A percentile compares a stretch with the other conserved stretches of the same genome.
Conservation (phyloP, 1,140 invertebrate genomes). For the Zaprionus kolodkinae region DNA sequence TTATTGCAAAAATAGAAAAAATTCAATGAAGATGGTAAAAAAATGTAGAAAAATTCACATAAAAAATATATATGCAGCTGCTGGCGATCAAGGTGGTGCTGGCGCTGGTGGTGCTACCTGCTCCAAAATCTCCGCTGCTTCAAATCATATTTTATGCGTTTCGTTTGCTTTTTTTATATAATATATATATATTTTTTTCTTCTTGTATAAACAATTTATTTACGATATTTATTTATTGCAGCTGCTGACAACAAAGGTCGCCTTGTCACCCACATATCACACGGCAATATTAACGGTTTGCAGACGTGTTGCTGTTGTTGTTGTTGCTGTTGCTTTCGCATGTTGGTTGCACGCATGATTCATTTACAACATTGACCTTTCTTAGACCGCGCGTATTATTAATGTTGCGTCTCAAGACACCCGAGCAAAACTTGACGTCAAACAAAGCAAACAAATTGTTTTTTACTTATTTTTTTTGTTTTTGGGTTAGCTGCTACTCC, state of each 20-base stretch:
- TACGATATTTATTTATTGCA: constrained; percentile 53
- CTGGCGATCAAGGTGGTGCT: constrained; percentile 17
- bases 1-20: constrained; percentile 47
- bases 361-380: constrained; percentile 44
- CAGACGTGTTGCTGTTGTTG: constrained; percentile 15
- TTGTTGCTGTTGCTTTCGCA: constrained; percentile 1
- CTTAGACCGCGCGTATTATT: constrained; percentile 25
- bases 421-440: constrained; percentile 14
- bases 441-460: constrained; percentile 2
- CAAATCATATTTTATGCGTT: constrained; percentile 32
- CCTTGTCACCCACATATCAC: constrained; percentile 47
- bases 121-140: constrained; percentile 62
- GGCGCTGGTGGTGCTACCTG: constrained; percentile 40
- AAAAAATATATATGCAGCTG: constrained; percentile 37
- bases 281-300: constrained; percentile 27
- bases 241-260: constrained; percentile 68
- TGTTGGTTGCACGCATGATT: constrained; percentile 37
- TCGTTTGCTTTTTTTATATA: not conserved
- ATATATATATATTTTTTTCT: constrained; percentile 22
- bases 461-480: constrained; percentile 1
- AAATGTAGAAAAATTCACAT: constrained; percentile 18
- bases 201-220: constrained; percentile 47
- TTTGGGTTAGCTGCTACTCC: not conserved
- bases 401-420: constrained; percentile 26
- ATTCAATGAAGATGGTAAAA: constrained; percentile 16